Base-by-base conservation (phyloP, 2,888 invertebrate species). In the Caenorhabditis becei region DNA sequence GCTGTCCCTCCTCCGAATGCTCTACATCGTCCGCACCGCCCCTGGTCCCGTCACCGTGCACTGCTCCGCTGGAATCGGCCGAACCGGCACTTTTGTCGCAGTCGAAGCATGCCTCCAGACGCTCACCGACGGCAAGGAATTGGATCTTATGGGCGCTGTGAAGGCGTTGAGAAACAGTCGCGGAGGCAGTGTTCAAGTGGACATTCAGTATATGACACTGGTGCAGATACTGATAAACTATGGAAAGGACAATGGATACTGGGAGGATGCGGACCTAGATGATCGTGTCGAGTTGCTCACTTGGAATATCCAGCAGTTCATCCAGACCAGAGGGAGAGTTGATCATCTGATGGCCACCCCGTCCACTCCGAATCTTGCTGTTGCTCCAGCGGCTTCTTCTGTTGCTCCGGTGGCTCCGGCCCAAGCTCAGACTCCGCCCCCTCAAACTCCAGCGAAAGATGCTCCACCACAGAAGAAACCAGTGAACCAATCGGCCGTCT, bases 21-120 rank as follows among this genome's bases (percentile, higher is more conserved):
- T 80, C n/a, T 77, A 56, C 58, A 77, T 71, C 20, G 63, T 75
- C 8, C 80, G 80, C 28, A 58, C 61, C 8, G n/a, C 70, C 2
- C 32, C 59, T 0, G 80, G 77, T 10, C 80, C 80, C 16, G 67
- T 80, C 7, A 41, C 37, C 3, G 80, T 80, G 8, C 80, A 80
- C 37, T 80, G 80, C 49, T 77, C 75, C 7, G 80, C 75, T n/a
- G 80, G 80, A 16, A 80, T 80, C 26, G 80, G 80, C 3, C 10
- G 80, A 26, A 80, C 80, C n/a, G 80, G 80, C 32, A 80, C 80
- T 5, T 80, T 80, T 71, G 80, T 80, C 11, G 80, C 80, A 0
- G 58, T 80, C 5, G 80, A 80, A 28, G 80, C 67, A 10, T 80
- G 80, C 37, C 58, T 80, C 8, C 80, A 80, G 28, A 75, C 63